A percentile compares a stretch with the other conserved stretches of the same genome.
Evolutionary conservation across 2,888 invertebrate species (phyloP).

Genomic region (Ectemnius cavifrons): DNA sequence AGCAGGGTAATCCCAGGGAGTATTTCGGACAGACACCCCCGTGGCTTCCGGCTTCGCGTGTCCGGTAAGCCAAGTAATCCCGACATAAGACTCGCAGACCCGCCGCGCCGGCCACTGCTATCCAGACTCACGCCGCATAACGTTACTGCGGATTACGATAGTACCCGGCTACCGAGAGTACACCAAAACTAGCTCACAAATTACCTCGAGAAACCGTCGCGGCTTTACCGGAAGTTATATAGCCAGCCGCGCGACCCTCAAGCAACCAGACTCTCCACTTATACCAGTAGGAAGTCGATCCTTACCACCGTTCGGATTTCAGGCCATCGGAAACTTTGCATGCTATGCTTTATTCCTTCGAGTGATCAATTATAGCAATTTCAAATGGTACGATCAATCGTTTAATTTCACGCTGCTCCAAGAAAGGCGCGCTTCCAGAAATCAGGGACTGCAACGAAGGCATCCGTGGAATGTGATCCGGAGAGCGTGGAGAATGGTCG

Average conservation of each 20-base stretch:
- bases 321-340: too few species aligned
- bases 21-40: slow-evolving; percentile 63
- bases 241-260: slow-evolving; percentile 38
- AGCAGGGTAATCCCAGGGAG: slow-evolving; percentile 57
- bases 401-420: too few species aligned
- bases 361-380: too few species aligned
- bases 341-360: too few species aligned
- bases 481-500: too few species aligned
- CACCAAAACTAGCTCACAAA: slow-evolving; percentile 73
- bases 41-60: slow-evolving; percentile 69
- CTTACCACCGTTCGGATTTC: too few species aligned
- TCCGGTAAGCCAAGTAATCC: slow-evolving; percentile 73
- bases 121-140: slow-evolving; percentile 66
- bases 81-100: slow-evolving; percentile 71
- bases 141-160: slow-evolving; percentile 75
- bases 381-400: too few species aligned
- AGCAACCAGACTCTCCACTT: not conserved
- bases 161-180: slow-evolving; percentile 44
- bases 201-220: slow-evolving; percentile 75
- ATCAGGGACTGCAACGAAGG: not conserved
- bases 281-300: not conserved
- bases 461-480: not conserved
- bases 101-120: slow-evolving; percentile 43
- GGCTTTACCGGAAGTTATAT: slow-evolving; percentile 71
- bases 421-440: too few species aligned